Conservation (phyloP, 2,797 vertebrate species). For the Acanthornis magna region DNA sequence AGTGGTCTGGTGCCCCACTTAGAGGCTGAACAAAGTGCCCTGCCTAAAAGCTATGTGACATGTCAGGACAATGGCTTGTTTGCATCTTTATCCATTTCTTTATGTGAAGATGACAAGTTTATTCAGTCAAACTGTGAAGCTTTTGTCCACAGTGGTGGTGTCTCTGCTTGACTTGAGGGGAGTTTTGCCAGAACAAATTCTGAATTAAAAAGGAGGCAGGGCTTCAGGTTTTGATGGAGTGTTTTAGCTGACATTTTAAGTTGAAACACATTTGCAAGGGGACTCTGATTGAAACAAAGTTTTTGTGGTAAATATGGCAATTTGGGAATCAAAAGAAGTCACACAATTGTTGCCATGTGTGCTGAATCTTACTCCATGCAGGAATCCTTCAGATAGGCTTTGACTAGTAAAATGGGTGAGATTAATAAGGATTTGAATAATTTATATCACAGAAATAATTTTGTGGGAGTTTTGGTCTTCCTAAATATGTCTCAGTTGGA, state of each 20-base stretch:
- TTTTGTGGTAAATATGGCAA: background rate
- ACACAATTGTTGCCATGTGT: slow-evolving; percentile 36
- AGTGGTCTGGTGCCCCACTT: accelerated
- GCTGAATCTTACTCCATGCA: background rate
- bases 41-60: background rate
- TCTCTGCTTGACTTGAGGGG: background rate
- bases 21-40: background rate
- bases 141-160: background rate
- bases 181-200: slow-evolving; percentile 3
- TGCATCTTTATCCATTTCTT: background rate
- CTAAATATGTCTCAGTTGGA: background rate
- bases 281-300: background rate
- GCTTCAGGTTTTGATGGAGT: background rate
- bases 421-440: slow-evolving; percentile 36
- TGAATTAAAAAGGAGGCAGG: background rate
- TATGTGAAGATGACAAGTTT: background rate
- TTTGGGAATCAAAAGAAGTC: slow-evolving; percentile 26
- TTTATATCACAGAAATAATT: slow-evolving; percentile 15
- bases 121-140: background rate
- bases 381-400: slow-evolving; percentile 8
- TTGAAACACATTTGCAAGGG: slow-evolving; percentile 17
- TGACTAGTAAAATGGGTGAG: background rate
- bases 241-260: slow-evolving; percentile 9
- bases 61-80: background rate
- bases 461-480: background rate